Evolutionary conservation across 2,113 vertebrate species (phyloP), one percentile per base, ranked within the genome.

Genomic region (Amblyornis subalaris): DNA sequence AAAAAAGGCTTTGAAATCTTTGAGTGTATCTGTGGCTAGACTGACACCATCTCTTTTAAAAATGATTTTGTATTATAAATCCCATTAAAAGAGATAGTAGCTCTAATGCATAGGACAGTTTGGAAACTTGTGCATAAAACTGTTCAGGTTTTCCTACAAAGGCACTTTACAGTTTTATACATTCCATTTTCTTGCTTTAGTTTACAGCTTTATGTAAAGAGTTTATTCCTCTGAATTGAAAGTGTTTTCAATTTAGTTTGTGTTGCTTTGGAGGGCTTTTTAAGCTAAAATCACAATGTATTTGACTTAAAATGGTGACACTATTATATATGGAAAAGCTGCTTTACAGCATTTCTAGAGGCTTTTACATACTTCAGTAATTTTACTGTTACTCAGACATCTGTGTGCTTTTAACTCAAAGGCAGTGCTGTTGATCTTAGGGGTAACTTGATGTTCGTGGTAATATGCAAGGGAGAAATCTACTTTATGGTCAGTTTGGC

Each of bases 301-400:
- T 86, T 89, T 85, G 54, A 36, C 67, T 91, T 80, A 36, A 88
- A 91, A 83, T 66, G 21, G 51, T 91, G 64, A 55, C 47, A 66
- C 22, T 70, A 58, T 67, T 91, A 13, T 80, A 22, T 82, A 28
- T 17, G 25, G 71, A 83, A 91, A 90, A 88, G 44, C 71, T 85
- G 45, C 44, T 86, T 95, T 71, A 36, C 60, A 61, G 51, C 69
- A 57, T 88, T 95, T 96, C 91, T 78, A 71, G 72, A 61, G n/a
- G 75, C 78, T 95, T 90, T 95, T 91, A 80, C 58, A 65, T 92
- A 94, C 67, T 62, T 79, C 74, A 88, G 67, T 89, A 95, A 82
- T 90, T 93, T 92, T 82, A 69, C 73, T 66, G 66, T 94, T 89
- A 31, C 26, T 93, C 61, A 88, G 60, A 90, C 65, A 78, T 91